Conservation (phyloP, 2,113 vertebrate species). For the Nestor notabilis region DNA sequence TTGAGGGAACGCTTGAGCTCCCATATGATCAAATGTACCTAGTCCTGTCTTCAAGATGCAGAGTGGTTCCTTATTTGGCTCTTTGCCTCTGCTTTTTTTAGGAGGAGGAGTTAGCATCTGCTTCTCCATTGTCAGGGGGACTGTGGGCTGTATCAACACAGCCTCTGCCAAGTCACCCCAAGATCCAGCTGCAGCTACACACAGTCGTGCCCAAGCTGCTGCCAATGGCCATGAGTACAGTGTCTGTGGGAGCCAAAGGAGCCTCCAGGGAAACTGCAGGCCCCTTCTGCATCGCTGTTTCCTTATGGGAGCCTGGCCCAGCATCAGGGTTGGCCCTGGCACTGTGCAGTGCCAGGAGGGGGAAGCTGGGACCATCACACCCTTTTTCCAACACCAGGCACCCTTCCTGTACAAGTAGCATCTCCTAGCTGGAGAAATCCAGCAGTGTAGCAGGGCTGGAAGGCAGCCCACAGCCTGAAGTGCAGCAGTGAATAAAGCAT, state of each 20-base stretch:
- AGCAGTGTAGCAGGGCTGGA: not conserved
- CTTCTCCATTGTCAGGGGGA: not conserved
- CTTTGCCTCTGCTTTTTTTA: not conserved
- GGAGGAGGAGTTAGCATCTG: not conserved
- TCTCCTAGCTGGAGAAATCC: not conserved
- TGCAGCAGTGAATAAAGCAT: not conserved
- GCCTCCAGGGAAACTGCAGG: not conserved
- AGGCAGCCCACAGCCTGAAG: not conserved
- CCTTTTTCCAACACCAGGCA: not conserved
- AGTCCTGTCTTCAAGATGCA: not conserved
- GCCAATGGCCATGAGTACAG: accelerated
- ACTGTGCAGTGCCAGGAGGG: accelerated
- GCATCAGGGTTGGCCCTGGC: not conserved
- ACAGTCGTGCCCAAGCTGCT: not conserved
- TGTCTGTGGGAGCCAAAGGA: not conserved
- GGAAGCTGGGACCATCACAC: not conserved
- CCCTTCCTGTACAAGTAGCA: not conserved
- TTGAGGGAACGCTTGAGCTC: not conserved
- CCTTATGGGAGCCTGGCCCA: not conserved
- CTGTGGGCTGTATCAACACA: not conserved
- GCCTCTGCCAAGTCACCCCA: not conserved
- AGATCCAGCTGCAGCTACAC: not conserved
- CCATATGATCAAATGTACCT: not conserved
- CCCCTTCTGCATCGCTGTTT: not conserved
- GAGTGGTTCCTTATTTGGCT: not conserved